These are phyloP conservation scores for Anser brachyrhynchus DNA, from an alignment of 2,113 vertebrate species.

Conservation along the genomic window DNA sequence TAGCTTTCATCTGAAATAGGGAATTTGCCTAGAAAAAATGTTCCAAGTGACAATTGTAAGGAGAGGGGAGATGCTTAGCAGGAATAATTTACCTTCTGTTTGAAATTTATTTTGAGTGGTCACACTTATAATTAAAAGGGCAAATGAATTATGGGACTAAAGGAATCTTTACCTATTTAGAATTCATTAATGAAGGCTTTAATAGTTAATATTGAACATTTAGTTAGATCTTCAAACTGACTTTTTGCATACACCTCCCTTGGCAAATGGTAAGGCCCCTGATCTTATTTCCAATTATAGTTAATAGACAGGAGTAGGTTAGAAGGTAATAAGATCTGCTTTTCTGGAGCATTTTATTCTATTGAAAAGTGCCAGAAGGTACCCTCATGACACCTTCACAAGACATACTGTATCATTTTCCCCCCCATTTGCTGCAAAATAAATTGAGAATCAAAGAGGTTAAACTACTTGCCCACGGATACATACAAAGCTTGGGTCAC, in stretches of 20 bases:
- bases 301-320: neutral
- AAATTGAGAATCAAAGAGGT: slow-evolving; percentile 53
- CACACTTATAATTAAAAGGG: neutral
- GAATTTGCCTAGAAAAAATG: neutral
- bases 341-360: slow-evolving; percentile 26
- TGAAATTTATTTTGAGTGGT: slow-evolving; percentile 9
- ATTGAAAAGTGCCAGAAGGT: slow-evolving; percentile 41
- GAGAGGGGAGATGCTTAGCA: neutral
- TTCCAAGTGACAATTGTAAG: neutral
- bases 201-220: neutral
- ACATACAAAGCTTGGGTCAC: neutral
- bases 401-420: slow-evolving; percentile 4
- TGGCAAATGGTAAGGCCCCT: neutral
- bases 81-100: neutral
- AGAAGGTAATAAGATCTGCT: slow-evolving; percentile 37
- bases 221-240: neutral
- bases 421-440: slow-evolving; percentile 23
- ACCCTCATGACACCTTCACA: neutral
- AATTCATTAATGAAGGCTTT: neutral
- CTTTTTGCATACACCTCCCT: neutral
- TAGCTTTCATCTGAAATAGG: neutral
- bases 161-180: neutral
- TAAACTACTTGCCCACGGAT: neutral
- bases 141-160: neutral
- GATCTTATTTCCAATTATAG: neutral